These are phyloP conservation scores for Meliscaeva auricollis DNA, from an alignment of 2,888 invertebrate species.

Conservation along the genomic window DNA sequence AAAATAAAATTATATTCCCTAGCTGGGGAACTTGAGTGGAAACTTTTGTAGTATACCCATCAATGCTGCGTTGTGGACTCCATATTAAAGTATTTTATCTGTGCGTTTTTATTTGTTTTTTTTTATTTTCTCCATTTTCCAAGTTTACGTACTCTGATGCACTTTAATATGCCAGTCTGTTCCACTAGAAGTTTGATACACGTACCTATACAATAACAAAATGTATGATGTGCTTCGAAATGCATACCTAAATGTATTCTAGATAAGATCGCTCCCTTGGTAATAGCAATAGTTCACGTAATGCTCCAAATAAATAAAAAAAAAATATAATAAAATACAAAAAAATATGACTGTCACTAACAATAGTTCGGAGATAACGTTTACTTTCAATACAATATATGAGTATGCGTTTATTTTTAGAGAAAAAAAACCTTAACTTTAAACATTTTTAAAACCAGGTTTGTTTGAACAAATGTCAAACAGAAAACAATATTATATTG, in stretches of 20 bases:
- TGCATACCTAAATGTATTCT: constrained; percentile 36
- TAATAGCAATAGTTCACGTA: constrained; percentile 50
- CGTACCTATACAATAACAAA: not conserved
- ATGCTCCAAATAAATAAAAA: constrained; percentile 30
- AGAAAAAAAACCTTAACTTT: constrained; percentile 7
- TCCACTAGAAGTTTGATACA: constrained; percentile 30
- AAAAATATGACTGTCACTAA: constrained; percentile 34
- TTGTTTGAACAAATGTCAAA: constrained; percentile 67
- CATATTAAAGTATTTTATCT: not conserved
- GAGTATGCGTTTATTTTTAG: constrained; percentile 14
- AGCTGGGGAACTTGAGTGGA: not conserved
- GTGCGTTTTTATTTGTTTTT: not conserved
- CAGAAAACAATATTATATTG: constrained; percentile 4
- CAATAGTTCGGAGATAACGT: constrained; percentile 52
- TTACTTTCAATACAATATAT: not conserved
- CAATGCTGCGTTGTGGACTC: not conserved
- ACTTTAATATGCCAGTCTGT: constrained; percentile 43
- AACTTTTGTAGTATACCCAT: not conserved
- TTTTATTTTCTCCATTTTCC: constrained; percentile 15
- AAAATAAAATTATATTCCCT: not conserved
- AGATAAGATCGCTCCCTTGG: constrained; percentile 55
- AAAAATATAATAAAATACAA: no score
- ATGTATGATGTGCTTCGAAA: constrained; percentile 36
- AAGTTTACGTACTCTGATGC: constrained; percentile 17
- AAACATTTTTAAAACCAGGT: constrained; percentile 32